Percentiles rank a stretch among this genome's conserved stretches.
phyloP scores from a whole-genome alignment of 2,888 invertebrate species.

The Latrodectus elegans region DNA sequence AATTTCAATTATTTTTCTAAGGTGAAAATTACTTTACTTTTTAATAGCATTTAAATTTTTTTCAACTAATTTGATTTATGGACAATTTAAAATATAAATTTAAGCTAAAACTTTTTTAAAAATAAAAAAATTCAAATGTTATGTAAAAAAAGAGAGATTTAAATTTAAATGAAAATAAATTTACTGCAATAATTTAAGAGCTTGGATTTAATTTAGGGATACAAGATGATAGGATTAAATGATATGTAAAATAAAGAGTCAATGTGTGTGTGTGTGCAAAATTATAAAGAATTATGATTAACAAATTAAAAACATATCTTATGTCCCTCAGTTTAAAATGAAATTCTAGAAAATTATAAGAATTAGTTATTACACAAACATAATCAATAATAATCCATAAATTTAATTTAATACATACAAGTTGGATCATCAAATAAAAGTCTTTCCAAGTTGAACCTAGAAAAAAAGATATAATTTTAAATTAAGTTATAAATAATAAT shows the following conservation, averaged over 20 bases:
- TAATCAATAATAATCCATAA: not conserved
- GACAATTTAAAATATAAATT: too few relatives aligned
- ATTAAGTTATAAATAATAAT: not conserved
- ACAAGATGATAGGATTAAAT: not conserved
- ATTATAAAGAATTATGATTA: not conserved
- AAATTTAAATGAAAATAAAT: too few relatives aligned
- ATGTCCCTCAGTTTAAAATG: not conserved
- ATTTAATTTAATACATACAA: slow-evolving; percentile 12
- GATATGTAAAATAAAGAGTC: not conserved
- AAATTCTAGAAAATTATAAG: not conserved
- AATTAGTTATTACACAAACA: not conserved
- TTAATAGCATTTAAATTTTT: too few relatives aligned
- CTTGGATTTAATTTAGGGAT: too few relatives aligned
- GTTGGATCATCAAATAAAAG: not conserved
- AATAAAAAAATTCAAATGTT: too few relatives aligned
- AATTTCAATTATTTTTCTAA: too few relatives aligned
- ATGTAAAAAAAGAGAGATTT: too few relatives aligned
- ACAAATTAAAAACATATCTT: not conserved
- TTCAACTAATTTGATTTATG: too few relatives aligned
- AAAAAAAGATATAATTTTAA: not conserved
- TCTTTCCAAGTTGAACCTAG: slow-evolving; percentile 29
- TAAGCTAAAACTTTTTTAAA: too few relatives aligned
- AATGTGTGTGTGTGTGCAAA: not conserved
- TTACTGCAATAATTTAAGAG: too few relatives aligned
- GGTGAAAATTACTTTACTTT: too few relatives aligned